Evolutionary conservation across 1,140 invertebrate genomes (phyloP).

Genomic region (Anastrepha ludens): DNA sequence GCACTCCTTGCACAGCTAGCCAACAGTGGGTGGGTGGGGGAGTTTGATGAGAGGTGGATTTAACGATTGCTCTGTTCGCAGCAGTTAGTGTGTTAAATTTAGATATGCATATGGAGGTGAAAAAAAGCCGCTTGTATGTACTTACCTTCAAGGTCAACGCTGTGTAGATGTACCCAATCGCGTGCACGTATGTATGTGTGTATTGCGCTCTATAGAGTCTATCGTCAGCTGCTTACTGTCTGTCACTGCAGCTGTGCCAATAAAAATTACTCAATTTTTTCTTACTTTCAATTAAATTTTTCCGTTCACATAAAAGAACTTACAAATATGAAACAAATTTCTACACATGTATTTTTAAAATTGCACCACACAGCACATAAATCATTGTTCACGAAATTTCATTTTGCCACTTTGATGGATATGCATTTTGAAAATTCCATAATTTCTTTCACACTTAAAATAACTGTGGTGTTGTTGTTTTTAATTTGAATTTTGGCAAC

Average conservation of each 20-base stretch:
- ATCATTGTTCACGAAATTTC: background rate
- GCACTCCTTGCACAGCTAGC: background rate
- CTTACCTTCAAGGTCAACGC: slow-evolving; percentile 48
- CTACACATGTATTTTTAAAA: background rate
- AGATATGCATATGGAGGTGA: slow-evolving; percentile 10
- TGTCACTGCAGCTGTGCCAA: slow-evolving; percentile 37
- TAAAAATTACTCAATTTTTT: slow-evolving; percentile 26
- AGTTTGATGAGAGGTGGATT: background rate
- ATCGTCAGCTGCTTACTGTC: background rate
- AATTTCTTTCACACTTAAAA: slow-evolving; percentile 12
- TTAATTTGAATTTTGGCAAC: background rate
- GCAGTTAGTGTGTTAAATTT: slow-evolving; percentile 12
- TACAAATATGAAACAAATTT: background rate
- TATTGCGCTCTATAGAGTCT: background rate
- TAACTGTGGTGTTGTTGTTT: background rate
- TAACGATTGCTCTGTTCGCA: background rate
- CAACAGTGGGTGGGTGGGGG: background rate
- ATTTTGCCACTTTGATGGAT: background rate
- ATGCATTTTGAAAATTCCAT: background rate
- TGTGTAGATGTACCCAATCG: background rate
- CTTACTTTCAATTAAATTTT: slow-evolving; percentile 6
- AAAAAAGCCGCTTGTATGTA: slow-evolving; percentile 42
- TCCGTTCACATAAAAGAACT: background rate
- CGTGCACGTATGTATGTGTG: background rate
- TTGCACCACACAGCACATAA: slow-evolving; percentile 10